Percentiles rank a stretch among this genome's conserved stretches.
Evolutionary conservation across 2,888 invertebrate species (phyloP).

Genomic region (Lordiphosa andalusiaca): DNA sequence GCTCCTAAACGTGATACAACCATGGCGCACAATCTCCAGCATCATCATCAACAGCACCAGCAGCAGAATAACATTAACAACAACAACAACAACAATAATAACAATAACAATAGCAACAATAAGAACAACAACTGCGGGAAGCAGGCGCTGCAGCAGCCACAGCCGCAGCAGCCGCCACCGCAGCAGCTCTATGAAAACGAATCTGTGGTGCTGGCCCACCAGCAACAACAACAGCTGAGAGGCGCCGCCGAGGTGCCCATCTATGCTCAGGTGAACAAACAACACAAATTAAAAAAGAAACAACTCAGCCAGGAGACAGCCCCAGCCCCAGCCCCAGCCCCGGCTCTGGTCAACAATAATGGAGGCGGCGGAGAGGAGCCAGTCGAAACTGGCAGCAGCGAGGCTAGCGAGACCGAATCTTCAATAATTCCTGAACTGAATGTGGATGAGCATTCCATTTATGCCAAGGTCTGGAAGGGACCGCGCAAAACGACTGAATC

Average conservation of each 20-base stretch:
- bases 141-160: constrained; percentile 15
- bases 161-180: constrained; percentile 41
- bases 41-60: constrained; percentile 25
- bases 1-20: constrained; percentile 18
- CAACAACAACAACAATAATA: constrained; percentile 25
- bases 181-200: constrained; percentile 78
- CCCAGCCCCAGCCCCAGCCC: not conserved
- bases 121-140: constrained; percentile 34
- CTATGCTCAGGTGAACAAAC: constrained; percentile 80
- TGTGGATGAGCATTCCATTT: constrained; percentile 70
- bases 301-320: constrained; percentile 33
- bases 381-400: constrained; percentile 31
- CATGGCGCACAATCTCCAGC: constrained; percentile 33
- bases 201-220: constrained; percentile 63
- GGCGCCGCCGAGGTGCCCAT: constrained; percentile 59
- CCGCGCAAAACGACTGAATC: constrained; percentile 80
- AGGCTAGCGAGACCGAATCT: constrained; percentile 73
- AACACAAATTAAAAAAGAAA: constrained; percentile 80
- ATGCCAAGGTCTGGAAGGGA: constrained; percentile 81
- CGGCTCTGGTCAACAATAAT: not conserved
- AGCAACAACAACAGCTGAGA: constrained; percentile 30
- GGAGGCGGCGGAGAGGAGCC: constrained; percentile 4
- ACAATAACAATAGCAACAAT: constrained; percentile 28
- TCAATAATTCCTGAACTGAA: constrained; percentile 74
- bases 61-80: constrained; percentile 55